Percentiles rank a stretch among this genome's conserved stretches.
These are phyloP conservation scores for Prietella phreatophila DNA, from an alignment of 2,113 vertebrate genomes.

Conservation along the genomic window DNA sequence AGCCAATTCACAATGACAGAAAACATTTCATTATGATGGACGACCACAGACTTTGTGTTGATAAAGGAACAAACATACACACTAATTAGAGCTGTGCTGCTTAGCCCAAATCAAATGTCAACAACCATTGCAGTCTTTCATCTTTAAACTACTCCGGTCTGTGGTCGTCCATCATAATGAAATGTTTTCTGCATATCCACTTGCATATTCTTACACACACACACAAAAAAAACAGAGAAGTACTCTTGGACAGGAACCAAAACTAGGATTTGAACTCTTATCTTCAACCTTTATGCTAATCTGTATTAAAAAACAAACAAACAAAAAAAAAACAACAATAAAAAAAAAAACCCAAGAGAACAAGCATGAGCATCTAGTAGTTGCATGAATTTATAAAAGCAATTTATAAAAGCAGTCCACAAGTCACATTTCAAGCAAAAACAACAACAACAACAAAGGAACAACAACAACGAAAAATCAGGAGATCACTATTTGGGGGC, in stretches of 20 bases:
- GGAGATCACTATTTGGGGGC: neutral
- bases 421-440: neutral
- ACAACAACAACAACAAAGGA: too few species aligned
- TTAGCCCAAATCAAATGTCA: conserved; percentile 26
- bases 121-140: conserved; percentile 7
- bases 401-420: neutral
- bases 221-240: neutral
- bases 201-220: neutral
- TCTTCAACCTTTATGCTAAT: neutral
- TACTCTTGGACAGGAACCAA: neutral
- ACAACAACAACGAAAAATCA: neutral
- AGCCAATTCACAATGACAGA: conserved; percentile 14
- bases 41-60: neutral
- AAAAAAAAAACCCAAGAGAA: neutral
- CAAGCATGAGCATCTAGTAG: neutral
- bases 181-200: neutral
- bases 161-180: too few species aligned
- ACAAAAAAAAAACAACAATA: too few species aligned
- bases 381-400: neutral
- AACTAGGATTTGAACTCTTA: neutral
- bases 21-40: conserved; percentile 12
- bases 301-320: neutral
- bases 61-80: conserved; percentile 7
- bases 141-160: neutral
- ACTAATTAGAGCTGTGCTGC: conserved; percentile 17